Evolutionary conservation across 2,797 vertebrate species (phyloP), one percentile per base, ranked within the genome.

Genomic region (Pantherophis vulpinus): DNA sequence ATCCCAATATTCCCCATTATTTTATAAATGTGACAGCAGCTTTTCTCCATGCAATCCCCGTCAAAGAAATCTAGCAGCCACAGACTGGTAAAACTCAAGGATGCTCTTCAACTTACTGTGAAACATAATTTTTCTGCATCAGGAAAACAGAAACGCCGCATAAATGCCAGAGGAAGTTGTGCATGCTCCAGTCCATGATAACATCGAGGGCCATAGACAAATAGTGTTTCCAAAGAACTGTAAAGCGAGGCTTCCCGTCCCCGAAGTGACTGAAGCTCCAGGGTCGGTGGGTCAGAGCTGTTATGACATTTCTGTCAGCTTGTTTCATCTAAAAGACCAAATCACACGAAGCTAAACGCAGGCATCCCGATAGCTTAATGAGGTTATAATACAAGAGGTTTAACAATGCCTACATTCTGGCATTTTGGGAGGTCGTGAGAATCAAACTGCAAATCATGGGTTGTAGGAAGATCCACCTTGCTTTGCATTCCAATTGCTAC

Each of bases 61-160:
- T 42, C 66, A 29, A 93, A 93, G 70, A 0, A 47, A 27, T 60
- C 23, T 42, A 61, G 0, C 3, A 42, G 10, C 16, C 66, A 32
- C 20, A 11, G 6, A 54, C 11, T 6, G 0, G 18, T 16, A 7
- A 89, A 14, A 74, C 11, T 37, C 20, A 10, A 25, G 20, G 20
- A 29, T 0, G 14, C 14, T 86, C 54, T 86, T 51, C 59, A 47
- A 98, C 99, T 99, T 97, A 99, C 99, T 90, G 97, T 42, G 99
- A 99, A 93, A 99, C 94, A 79, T 98, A 98, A 95, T 99, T 98
- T 95, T 99, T 99, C 96, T 99, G 99, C 91, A 99, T 97, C 87
- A 99, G 98, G 97, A 99, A 98, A 79, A 98, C 99, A 0, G 99
- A 99, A 93, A 98, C 63, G 2, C 99, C 99, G 56, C 99, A 99